phyloP scores from a whole-genome alignment of 2,113 vertebrate species.

The Lycocorax pyrrhopterus region DNA sequence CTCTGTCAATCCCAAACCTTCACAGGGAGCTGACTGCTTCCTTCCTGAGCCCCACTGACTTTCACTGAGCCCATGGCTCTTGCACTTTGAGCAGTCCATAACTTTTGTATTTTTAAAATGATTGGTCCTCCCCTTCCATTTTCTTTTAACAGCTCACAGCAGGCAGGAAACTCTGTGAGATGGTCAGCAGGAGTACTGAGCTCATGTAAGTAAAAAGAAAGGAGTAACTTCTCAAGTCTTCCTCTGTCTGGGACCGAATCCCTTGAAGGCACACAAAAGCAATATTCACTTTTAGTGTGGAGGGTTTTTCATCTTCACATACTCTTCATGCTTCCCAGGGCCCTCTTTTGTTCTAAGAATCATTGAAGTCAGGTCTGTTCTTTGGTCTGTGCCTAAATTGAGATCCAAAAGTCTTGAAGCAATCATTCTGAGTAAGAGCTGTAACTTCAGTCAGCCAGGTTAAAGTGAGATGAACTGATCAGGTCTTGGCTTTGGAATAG shows the following conservation, averaged over 20 bases:
- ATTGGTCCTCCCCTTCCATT: background rate
- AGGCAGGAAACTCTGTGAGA: background rate
- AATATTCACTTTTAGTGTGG: background rate
- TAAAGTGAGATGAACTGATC: background rate
- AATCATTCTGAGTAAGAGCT: background rate
- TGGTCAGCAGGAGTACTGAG: background rate
- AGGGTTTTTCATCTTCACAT: background rate
- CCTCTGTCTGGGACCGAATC: background rate
- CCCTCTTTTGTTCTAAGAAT: background rate
- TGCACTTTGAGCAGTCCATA: background rate
- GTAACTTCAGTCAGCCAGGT: background rate
- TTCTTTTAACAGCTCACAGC: background rate
- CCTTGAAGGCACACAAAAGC: conserved; percentile 13
- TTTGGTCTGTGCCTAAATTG: background rate
- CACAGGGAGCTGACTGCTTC: background rate
- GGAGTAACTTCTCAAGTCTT: background rate
- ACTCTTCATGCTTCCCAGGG: background rate
- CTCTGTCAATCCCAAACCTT: background rate
- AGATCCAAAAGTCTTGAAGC: background rate
- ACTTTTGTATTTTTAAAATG: background rate
- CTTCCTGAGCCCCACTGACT: background rate
- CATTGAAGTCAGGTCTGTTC: background rate
- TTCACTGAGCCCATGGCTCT: background rate
- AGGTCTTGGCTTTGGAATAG: background rate
- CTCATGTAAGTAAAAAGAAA: background rate